phyloP scores from a whole-genome alignment of 2,888 invertebrate species.

The Liopterus haemorrhoidalis region DNA sequence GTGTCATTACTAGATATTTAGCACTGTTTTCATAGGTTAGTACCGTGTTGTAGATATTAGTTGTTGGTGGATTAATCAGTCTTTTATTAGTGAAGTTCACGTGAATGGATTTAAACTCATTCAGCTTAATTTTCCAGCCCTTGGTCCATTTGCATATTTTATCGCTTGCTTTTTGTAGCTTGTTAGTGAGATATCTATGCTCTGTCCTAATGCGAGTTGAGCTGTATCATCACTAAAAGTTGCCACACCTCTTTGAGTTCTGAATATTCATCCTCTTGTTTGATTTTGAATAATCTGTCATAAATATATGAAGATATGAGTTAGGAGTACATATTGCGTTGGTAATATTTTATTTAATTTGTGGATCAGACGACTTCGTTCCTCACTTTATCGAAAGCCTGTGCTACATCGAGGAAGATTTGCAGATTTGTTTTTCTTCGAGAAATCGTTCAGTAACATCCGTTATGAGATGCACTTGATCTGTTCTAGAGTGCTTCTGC shows the following conservation, averaged over 20 bases:
- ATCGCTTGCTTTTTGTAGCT: no score
- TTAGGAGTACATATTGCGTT: conserved; percentile 1
- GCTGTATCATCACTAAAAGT: background rate
- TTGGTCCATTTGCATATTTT: no score
- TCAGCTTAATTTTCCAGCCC: no score
- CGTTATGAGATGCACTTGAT: conserved; percentile 1
- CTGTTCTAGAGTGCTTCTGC: background rate
- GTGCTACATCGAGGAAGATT: conserved; percentile 7
- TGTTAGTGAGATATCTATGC: no score
- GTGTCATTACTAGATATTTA: no score
- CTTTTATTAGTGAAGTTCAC: no score
- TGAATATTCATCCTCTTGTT: conserved; percentile 3
- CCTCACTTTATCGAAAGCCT: conserved; percentile 11
- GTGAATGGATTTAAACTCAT: no score
- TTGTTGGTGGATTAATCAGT: no score
- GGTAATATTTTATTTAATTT: conserved; percentile 1
- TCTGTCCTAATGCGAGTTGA: no score
- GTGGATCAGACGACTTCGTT: background rate
- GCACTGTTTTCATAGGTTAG: no score
- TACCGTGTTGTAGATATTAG: no score
- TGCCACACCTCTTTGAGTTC: conserved; percentile 2
- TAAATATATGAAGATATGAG: background rate
- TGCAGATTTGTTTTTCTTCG: conserved; percentile 1
- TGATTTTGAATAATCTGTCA: background rate
- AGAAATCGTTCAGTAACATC: background rate